Evolutionary conservation across 2,888 invertebrate species (phyloP), one percentile per base, ranked within the genome.

Genomic region (Sinhomidia bicolor): DNA sequence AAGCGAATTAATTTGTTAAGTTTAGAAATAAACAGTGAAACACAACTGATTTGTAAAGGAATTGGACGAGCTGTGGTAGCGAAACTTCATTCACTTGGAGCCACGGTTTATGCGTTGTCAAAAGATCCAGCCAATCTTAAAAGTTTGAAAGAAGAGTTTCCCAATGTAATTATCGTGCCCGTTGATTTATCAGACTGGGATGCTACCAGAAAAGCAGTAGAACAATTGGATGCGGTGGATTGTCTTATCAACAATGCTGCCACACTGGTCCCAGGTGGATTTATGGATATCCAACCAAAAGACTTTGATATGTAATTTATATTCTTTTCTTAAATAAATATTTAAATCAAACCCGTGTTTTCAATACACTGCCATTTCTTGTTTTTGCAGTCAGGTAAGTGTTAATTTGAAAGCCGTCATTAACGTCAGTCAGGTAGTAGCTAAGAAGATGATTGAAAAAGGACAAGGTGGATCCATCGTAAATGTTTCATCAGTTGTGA

Each of bases 191-290:
- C 91, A 7, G 93, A 94, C 89, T 94, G 94, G 94, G 92, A 93
- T 1, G 93, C 91, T 17, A 93, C 94, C 0, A 92, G 93, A 89
- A 90, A 92, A 62, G 93, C 93, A 3, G 85, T 95, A 2, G 90
- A 93, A 86, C 90, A 91, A 1, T 86, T 94, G 17, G 93, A 93
- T 6, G 93, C 93, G 10, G 92, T 94, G 62, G 94, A 95, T 91
- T 90, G 94, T 7, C 90, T 95, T 20, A 94, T 95, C 2, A 95
- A 95, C 91, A 95, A 94, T 93, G 95, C 95, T 29, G 95, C 93
- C 3, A 92, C 93, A n/a, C 90, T 92, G 29, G 84, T 85, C 9
- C 71, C 93, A 1, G 93, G 92, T 36, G 90, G 93, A 2, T 94
- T 94, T 90, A 90, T 94, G 32, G 93, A 94, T 0, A 93, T 94